These are phyloP conservation scores for Leptodactylus fallax DNA, from an alignment of 2,797 vertebrate genomes.

Conservation along the genomic window DNA sequence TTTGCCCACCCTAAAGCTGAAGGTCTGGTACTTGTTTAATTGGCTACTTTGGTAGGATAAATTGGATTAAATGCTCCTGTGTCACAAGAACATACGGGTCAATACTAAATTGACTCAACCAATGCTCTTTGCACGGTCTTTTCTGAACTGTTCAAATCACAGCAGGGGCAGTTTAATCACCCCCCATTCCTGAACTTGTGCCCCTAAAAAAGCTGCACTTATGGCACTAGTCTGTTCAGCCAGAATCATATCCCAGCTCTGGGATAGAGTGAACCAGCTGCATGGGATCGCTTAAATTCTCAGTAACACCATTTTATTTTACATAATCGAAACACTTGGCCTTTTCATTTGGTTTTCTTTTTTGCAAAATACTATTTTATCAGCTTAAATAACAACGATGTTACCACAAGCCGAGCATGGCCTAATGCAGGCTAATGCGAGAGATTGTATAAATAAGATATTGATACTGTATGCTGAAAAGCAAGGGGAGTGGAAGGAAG, in stretches of 20 bases:
- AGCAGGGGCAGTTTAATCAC: background rate
- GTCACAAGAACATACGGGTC: too few species aligned
- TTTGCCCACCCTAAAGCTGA: too few species aligned
- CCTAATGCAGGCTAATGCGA: conserved; percentile 53
- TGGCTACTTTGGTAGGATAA: too few species aligned
- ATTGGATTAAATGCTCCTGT: too few species aligned
- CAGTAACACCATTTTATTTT: conserved; percentile 24
- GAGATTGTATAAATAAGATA: conserved; percentile 64
- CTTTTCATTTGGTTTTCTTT: conserved; percentile 34
- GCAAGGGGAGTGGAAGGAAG: conserved; percentile 65
- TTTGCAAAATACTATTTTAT: conserved; percentile 15
- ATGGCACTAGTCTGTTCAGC: background rate
- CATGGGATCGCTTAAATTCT: background rate
- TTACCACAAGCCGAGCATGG: conserved; percentile 42
- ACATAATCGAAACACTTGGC: conserved; percentile 8
- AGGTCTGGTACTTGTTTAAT: too few species aligned
- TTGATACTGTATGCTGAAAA: conserved; percentile 66
- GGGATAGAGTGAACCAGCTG: background rate
- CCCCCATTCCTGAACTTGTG: background rate
- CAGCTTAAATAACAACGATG: conserved; percentile 55
- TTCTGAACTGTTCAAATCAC: background rate
- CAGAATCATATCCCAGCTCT: background rate
- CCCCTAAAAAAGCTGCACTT: background rate
- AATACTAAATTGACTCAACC: too few species aligned
- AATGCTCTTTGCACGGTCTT: too few species aligned